phyloP scores from a whole-genome alignment of 2,113 vertebrate genomes.

The Hemibagrus wyckioides region DNA sequence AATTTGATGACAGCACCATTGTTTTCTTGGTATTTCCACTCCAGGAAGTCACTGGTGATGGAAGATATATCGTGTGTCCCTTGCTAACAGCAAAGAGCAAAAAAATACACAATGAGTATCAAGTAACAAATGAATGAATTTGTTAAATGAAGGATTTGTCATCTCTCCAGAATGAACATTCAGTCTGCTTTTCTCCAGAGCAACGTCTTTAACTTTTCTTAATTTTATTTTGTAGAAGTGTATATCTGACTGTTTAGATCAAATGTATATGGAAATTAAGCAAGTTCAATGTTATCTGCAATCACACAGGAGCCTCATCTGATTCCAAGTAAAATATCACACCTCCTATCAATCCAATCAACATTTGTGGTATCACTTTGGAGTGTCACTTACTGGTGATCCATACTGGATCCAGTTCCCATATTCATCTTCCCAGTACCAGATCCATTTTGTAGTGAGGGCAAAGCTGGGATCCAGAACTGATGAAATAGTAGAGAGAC shows the following conservation, averaged over 20 bases:
- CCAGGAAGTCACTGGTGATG: not conserved
- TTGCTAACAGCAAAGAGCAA: not conserved
- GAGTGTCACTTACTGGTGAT: slow-evolving; percentile 37
- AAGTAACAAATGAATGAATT: not conserved
- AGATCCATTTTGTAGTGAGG: slow-evolving; percentile 59
- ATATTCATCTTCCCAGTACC: slow-evolving; percentile 57
- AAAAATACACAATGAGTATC: not conserved
- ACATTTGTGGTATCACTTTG: not conserved
- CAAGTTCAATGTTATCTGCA: too few relatives aligned
- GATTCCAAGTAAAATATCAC: not conserved
- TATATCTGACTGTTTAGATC: not conserved
- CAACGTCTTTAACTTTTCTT: not conserved
- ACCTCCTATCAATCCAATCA: too few relatives aligned
- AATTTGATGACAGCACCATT: not conserved
- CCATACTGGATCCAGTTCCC: slow-evolving; percentile 55
- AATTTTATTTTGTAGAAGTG: not conserved
- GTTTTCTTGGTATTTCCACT: not conserved
- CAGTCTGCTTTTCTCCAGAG: not conserved
- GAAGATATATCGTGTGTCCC: not conserved
- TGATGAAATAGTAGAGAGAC: slow-evolving; percentile 56
- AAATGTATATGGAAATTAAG: not conserved
- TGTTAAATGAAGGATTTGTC: not conserved
- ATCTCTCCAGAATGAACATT: not conserved
- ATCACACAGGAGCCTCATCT: too few relatives aligned
- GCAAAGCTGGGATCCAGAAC: slow-evolving; percentile 46